Conservation (phyloP, 2,888 invertebrate genomes). For the Crocallis elinguaria region DNA sequence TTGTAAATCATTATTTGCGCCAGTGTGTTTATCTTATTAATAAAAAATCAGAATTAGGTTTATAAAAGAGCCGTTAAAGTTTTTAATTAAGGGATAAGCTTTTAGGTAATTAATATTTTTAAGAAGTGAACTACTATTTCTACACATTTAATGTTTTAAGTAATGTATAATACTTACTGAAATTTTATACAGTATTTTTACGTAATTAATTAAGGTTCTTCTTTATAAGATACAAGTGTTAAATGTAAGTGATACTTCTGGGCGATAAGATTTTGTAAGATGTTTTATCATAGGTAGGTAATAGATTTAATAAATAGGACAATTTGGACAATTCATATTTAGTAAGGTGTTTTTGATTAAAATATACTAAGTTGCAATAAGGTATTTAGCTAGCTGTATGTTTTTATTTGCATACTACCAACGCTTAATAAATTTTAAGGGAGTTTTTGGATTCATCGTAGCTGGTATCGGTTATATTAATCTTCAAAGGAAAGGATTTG, state of each 20-base stretch:
- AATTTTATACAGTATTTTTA: too few relatives aligned
- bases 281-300: too few relatives aligned
- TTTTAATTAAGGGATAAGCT: too few relatives aligned
- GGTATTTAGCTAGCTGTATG: neutral
- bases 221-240: neutral
- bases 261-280: neutral
- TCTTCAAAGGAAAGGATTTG: slow-evolving; percentile 60
- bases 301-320: too few relatives aligned
- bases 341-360: neutral
- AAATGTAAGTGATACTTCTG: neutral
- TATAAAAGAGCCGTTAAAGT: too few relatives aligned
- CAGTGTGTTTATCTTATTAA: slow-evolving; percentile 14
- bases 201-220: neutral
- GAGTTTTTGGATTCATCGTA: slow-evolving; percentile 17
- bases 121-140: neutral
- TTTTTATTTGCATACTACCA: neutral
- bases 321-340: too few relatives aligned
- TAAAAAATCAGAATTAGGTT: neutral
- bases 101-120: too few relatives aligned
- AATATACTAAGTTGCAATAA: neutral
- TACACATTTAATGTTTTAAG: too few relatives aligned
- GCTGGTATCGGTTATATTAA: slow-evolving; percentile 53
- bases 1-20: slow-evolving; percentile 22
- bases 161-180: too few relatives aligned
- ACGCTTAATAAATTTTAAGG: neutral